Base-by-base conservation (phyloP, 2,888 invertebrate genomes). In the Venusia cambrica region DNA sequence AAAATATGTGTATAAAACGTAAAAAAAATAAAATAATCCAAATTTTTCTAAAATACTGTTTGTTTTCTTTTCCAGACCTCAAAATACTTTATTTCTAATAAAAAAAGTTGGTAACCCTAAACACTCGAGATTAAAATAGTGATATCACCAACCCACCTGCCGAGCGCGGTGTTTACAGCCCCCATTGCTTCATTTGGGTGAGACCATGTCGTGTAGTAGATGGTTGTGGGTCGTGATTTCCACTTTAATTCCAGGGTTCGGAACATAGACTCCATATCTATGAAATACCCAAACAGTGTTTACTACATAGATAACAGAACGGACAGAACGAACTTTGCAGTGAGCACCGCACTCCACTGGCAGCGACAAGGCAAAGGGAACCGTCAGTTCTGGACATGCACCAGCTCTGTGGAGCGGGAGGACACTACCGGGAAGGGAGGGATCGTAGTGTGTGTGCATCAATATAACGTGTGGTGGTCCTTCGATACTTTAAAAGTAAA, bases 401-500 rank as follows among this genome's bases (percentile, higher is more conserved):
- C 55, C 8, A 62, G 70, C 25, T 60, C 52, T 15, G 19, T 61
- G 16, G 65, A 66, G 21, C 57, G 48, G 6, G 57, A 59, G n/a
- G 62, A 57, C 5, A n/a, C 7, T 0, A 17, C 28, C 0, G 45
- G 41, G 0, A 57, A 50, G 9, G 74, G 68, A 1, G 73, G 65
- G 0, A 15, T 70, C 1, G 38, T 79, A 4, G 6, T 67, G 1
- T 81, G 80, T 32, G 48, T 71, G 0, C 40, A 65, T 2, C 19
- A 72, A 32, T 74, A 59, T 26, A 8, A 38, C 0, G 35, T 79
- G 4, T 81, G 80, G 81, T 38, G 49, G 8, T 54, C 55, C 4
- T 80, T 79, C 42, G 72, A 73, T 42, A 72, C 68, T 32, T 54
- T 80, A 0, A 81, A 79, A 61, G 45, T 69, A 16, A 63, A 57